Conservation (phyloP, 2,797 vertebrate genomes). For the Caiman crocodilus region DNA sequence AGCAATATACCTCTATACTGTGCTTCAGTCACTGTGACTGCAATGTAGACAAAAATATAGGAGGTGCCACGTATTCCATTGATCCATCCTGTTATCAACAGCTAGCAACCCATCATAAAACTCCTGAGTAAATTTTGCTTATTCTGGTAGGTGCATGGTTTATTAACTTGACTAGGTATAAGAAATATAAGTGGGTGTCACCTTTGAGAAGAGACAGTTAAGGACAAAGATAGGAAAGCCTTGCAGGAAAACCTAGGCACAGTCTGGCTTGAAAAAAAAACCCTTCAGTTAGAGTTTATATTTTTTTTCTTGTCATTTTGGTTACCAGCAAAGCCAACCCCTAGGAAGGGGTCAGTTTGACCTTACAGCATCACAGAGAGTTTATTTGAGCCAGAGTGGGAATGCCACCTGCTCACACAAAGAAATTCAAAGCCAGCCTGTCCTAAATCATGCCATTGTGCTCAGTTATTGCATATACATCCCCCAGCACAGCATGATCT, state of each 20-base stretch:
- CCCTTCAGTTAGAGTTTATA: slow-evolving; percentile 60
- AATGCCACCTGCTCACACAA: slow-evolving; percentile 78
- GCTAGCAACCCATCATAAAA: not conserved
- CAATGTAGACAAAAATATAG: not conserved
- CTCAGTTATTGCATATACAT: slow-evolving; percentile 77
- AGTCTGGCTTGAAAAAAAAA: slow-evolving; percentile 23
- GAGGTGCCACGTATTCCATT: not conserved
- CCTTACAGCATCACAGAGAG: slow-evolving; percentile 78
- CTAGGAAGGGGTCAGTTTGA: slow-evolving; percentile 74
- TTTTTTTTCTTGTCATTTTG: slow-evolving; percentile 68
- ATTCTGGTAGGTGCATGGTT: not conserved
- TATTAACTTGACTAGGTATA: not conserved
- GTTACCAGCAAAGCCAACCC: slow-evolving; percentile 69
- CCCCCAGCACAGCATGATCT: slow-evolving; percentile 73
- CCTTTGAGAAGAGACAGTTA: not conserved
- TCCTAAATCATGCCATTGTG: slow-evolving; percentile 78
- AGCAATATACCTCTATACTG: no score
- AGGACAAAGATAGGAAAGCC: slow-evolving; percentile 42
- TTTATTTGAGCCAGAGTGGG: slow-evolving; percentile 74
- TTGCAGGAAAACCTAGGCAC: slow-evolving; percentile 46
- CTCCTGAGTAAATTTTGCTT: not conserved
- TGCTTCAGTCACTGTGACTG: not conserved
- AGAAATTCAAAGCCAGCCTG: slow-evolving; percentile 77
- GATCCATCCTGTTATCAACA: not conserved
- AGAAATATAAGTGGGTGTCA: slow-evolving; percentile 33